A percentile compares a stretch with the other conserved stretches of the same genome.
These are phyloP conservation scores for Bicyclus anynana DNA, from an alignment of 1,140 invertebrate genomes.

Conservation along the genomic window DNA sequence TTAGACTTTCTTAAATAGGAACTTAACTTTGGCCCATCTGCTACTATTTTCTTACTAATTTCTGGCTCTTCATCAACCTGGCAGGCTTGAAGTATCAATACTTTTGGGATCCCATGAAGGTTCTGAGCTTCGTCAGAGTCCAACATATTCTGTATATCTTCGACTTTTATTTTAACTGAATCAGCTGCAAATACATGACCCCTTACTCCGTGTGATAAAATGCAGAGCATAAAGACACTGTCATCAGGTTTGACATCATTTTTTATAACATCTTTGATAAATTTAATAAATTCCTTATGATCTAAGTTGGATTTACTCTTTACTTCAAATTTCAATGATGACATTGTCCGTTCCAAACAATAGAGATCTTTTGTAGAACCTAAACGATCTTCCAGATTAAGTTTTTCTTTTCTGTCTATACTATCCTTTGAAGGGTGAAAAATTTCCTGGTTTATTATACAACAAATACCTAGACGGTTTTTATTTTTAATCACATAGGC, in stretches of 20 bases:
- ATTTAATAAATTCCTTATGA: slow-evolving; percentile 44
- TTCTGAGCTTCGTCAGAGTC: slow-evolving; percentile 50
- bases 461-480: slow-evolving; percentile 54
- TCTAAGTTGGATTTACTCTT: slow-evolving; percentile 44
- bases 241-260: slow-evolving; percentile 42
- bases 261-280: slow-evolving; percentile 46
- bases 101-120: slow-evolving; percentile 53
- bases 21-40: slow-evolving; percentile 42
- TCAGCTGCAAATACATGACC: slow-evolving; percentile 66
- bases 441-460: slow-evolving; percentile 67
- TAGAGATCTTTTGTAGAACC: slow-evolving; percentile 53
- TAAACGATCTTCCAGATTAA: slow-evolving; percentile 31
- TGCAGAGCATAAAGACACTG: slow-evolving; percentile 65
- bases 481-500: slow-evolving; percentile 52
- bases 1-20: slow-evolving; percentile 51
- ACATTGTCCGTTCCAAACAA: slow-evolving; percentile 52
- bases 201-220: slow-evolving; percentile 63
- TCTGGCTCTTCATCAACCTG: slow-evolving; percentile 44
- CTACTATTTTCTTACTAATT: slow-evolving; percentile 27
- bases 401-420: slow-evolving; percentile 31
- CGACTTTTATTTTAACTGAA: slow-evolving; percentile 59
- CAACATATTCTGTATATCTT: slow-evolving; percentile 54
- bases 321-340: slow-evolving; percentile 51
- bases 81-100: slow-evolving; percentile 68
- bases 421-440: slow-evolving; percentile 61